Evolutionary conservation across 2,113 vertebrate species (phyloP), one percentile per base, ranked within the genome.

Genomic region (Smithornis capensis): DNA sequence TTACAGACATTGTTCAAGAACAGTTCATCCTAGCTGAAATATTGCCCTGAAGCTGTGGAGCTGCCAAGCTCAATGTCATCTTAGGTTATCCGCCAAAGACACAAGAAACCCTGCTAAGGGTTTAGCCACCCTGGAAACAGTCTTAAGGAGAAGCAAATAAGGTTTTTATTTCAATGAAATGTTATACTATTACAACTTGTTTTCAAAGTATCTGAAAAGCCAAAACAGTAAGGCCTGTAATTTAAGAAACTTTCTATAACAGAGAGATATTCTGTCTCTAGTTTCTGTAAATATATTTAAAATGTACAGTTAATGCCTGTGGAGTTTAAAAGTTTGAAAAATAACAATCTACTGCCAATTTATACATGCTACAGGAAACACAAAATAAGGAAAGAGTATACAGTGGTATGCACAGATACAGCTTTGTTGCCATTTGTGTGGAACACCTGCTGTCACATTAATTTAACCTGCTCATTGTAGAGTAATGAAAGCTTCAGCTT

Each of bases 1-100:
- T 79, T 81, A 62, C 92, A 97, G 89, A 93, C 94, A 91, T 95
- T 97, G 94, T 96, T 97, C 94, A 86, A 95, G 77, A 94, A 76
- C 56, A 94, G 86, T 83, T 96, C 94, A 94, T 95, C 92, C 92
- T 89, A 95, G 87, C 94, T 96, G 90, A 97, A 96, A 95, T 95
- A 97, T 38, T 85, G 38, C 90, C 92, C 91, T 89, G 75, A 79
- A 82, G 95, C 91, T 75, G 90, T 82, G 59, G 76, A 96, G 90
- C 94, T 96, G 92, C 91, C 95, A 94, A 89, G 89, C 95, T 97
- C 96, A 92, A 60, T 83, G 75, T 96, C 95, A 95, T 78, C 90
- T 95, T 95, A 65, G 95, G 96, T 97, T 96, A 97, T 96, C 87
- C 7, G 19, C 93, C 80, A 80, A 77, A 87, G 71, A 67, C 25